Evolutionary conservation across 1,140 invertebrate genomes (phyloP), one percentile per base, ranked within the genome.

Genomic region (Conus betulinus): DNA sequence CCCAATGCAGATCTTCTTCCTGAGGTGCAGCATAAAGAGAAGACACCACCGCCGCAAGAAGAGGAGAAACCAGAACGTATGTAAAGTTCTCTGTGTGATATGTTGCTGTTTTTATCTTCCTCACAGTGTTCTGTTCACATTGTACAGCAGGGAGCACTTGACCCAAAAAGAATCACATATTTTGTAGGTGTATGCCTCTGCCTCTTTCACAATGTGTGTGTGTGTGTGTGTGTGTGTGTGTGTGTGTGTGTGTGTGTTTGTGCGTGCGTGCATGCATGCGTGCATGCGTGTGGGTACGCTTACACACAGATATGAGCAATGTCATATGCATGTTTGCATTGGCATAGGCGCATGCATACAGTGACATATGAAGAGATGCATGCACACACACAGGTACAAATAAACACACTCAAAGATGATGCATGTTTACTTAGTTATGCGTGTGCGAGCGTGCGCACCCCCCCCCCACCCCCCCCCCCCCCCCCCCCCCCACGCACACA

Each of bases 61-160:
- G 78, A 79, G 78, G 78, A 79, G 78, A 79, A 79, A 79, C 78
- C 78, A 39, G 51, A 79, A 51, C 27, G 78, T 79, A 79, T 0
- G 39, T 39, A 1, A 39, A 1, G 39, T 3, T 39, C 39, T 39
- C 39, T 39, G 39, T 39, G 3, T 39, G 3, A 39, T 39, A 39
- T 39, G 39, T 39, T 39, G 39, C 39, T 39, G 39, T 39, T 39
- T 39, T 39, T 39, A 39, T 0, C 39, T 39, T 39, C 39, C 39
- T 39, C 39, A 39, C 3, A 39, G 39, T 39, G 39, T 39, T 39
- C 39, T 39, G 39, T 39, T 39, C 39, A 39, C 39, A 39, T 39
- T 39, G 39, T 39, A 39, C 0, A 1, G 39, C 39, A 39, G 39
- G 3, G 39, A 39, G 39, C 39, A 3, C 39, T 39, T 3, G 39